These are phyloP conservation scores for Drosophila sturtevanti DNA, from an alignment of 1,140 invertebrate species.

Conservation along the genomic window DNA sequence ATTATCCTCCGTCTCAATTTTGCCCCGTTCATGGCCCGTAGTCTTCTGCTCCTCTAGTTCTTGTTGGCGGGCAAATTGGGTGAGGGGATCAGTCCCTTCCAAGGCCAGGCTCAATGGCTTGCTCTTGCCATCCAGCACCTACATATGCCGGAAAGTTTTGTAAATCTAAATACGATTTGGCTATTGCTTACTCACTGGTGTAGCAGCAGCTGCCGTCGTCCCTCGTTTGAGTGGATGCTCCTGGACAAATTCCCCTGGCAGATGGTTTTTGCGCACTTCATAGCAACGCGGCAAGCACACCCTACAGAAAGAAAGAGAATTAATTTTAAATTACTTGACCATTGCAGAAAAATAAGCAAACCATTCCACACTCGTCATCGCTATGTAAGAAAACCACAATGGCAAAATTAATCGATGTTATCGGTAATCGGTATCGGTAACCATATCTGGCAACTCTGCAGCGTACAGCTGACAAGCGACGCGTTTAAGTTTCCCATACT, in stretches of 20 bases:
- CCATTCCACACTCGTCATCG: constrained; percentile 68
- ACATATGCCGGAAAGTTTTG: neutral
- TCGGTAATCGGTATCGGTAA: neutral
- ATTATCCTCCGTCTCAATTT: constrained; percentile 82
- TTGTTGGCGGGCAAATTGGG: constrained; percentile 87
- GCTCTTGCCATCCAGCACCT: constrained; percentile 81
- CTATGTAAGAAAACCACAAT: no score
- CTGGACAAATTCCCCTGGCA: constrained; percentile 35
- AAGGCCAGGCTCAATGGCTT: constrained; percentile 85
- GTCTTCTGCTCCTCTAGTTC: constrained; percentile 61
- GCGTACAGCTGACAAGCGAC: constrained; percentile 50
- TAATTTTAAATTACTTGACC: constrained; percentile 19
- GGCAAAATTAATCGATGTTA: neutral
- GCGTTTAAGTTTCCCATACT: constrained; percentile 50
- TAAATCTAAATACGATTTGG: constrained; percentile 3
- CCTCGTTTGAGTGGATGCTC: constrained; percentile 71
- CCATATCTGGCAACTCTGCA: neutral
- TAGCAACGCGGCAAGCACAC: constrained; percentile 65
- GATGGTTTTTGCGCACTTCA: constrained; percentile 51
- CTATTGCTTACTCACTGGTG: constrained; percentile 11
- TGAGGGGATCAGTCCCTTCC: constrained; percentile 90
- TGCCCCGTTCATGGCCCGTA: constrained; percentile 74
- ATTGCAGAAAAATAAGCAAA: constrained; percentile 43
- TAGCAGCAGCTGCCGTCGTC: constrained; percentile 27
- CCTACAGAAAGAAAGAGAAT: constrained; percentile 46